phyloP scores from a whole-genome alignment of 2,113 vertebrate species.

The Bos indicus region DNA sequence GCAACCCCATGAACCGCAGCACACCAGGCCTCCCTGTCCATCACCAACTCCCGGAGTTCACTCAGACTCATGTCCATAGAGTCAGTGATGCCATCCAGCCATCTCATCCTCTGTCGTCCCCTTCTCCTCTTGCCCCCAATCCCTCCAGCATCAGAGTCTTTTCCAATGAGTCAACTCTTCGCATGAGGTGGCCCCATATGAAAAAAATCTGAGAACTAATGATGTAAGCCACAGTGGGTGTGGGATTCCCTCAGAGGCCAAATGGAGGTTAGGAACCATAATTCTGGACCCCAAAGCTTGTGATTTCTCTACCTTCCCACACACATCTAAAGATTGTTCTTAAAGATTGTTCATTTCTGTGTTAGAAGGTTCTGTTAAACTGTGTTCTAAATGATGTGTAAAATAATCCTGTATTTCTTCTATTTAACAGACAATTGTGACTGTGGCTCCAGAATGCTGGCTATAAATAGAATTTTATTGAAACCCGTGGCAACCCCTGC shows the following conservation, averaged over 20 bases:
- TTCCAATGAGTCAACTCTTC: no score
- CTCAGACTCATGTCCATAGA: no score
- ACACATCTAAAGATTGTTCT: conserved; percentile 4
- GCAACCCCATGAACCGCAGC: no score
- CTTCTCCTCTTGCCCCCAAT: no score
- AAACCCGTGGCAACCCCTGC: neutral
- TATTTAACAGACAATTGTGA: neutral
- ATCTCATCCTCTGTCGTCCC: no score
- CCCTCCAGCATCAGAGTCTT: no score
- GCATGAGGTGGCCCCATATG: neutral
- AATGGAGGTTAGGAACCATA: neutral
- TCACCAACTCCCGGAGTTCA: no score
- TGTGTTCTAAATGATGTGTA: neutral
- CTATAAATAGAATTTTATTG: conserved; percentile 48
- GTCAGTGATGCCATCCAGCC: no score
- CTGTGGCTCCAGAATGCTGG: neutral
- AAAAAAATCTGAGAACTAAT: neutral
- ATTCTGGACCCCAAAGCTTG: conserved; percentile 4
- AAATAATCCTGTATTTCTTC: conserved; percentile 2
- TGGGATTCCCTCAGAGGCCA: neutral
- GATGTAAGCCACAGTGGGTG: neutral
- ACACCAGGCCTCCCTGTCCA: no score
- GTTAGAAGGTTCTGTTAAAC: neutral
- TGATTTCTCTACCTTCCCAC: conserved; percentile 40
- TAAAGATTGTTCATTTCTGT: conserved; percentile 40